Conservation (phyloP, 2,797 vertebrate genomes). For the Rhynchotus rufescens region DNA sequence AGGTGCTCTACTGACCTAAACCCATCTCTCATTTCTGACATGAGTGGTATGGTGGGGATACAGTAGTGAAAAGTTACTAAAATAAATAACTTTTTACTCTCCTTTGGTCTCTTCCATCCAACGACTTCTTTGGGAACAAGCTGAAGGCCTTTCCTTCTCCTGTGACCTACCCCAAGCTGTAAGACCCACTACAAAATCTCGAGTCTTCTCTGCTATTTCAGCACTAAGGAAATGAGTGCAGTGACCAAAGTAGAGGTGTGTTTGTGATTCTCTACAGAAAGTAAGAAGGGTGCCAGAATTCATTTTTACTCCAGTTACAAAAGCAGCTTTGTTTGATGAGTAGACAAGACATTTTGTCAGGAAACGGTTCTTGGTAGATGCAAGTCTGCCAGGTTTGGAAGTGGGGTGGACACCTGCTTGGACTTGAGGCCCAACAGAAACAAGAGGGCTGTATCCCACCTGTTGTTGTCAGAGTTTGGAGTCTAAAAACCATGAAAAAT, state of each 20-base stretch:
- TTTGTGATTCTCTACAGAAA: background rate
- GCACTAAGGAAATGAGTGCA: background rate
- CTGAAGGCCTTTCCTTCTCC: background rate
- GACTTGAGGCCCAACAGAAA: slow-evolving; percentile 5
- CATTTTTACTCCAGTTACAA: background rate
- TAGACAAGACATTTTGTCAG: background rate
- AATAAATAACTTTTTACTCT: background rate
- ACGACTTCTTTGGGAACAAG: background rate
- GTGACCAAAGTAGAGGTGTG: background rate
- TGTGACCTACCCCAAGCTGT: background rate
- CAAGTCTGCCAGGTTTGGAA: slow-evolving; percentile 24
- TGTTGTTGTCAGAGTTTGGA: background rate
- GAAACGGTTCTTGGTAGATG: slow-evolving; percentile 13
- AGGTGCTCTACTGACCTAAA: background rate
- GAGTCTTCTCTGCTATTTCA: background rate
- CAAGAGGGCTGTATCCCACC: background rate
- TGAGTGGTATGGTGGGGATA: background rate
- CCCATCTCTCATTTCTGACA: background rate
- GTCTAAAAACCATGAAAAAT: slow-evolving; percentile 5
- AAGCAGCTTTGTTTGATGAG: background rate
- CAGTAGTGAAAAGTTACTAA: background rate
- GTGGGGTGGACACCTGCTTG: background rate
- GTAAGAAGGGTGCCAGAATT: background rate
- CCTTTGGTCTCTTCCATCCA: background rate
- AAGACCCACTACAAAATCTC: background rate